These are phyloP conservation scores for Psilanteris sp. DNA, from an alignment of 1,140 invertebrate genomes.

Conservation along the genomic window DNA sequence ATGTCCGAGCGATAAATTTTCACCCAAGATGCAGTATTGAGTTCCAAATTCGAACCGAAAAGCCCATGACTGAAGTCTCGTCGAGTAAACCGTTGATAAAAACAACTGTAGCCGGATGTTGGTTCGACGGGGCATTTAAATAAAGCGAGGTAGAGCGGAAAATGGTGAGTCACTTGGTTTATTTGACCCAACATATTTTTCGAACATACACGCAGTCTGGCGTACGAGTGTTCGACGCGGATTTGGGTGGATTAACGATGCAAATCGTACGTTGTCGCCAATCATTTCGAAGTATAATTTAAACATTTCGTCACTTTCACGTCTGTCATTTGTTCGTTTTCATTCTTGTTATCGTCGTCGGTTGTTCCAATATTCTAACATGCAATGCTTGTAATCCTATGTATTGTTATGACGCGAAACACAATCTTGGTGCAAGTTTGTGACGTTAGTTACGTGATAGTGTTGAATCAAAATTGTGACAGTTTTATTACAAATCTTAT, in stretches of 20 bases:
- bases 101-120: conserved; percentile 23
- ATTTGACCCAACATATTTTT: conserved; percentile 43
- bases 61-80: neutral
- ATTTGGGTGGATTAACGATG: conserved; percentile 42
- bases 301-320: conserved; percentile 16
- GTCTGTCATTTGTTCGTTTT: conserved; percentile 9
- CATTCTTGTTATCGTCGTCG: neutral
- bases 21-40: conserved; percentile 20
- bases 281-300: conserved; percentile 42
- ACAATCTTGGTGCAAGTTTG: too few species aligned
- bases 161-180: conserved; percentile 54
- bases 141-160: conserved; percentile 40
- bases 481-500: too few species aligned
- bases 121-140: conserved; percentile 8
- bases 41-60: neutral
- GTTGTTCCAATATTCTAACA: neutral
- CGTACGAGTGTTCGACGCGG: conserved; percentile 19
- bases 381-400: neutral
- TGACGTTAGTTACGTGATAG: too few species aligned
- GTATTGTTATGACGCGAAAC: neutral
- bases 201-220: conserved; percentile 1
- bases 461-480: too few species aligned
- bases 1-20: conserved; percentile 39
- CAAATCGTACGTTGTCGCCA: conserved; percentile 23
- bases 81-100: conserved; percentile 1